Conservation (phyloP, 2,888 invertebrate species). For the Erannis defoliaria region DNA sequence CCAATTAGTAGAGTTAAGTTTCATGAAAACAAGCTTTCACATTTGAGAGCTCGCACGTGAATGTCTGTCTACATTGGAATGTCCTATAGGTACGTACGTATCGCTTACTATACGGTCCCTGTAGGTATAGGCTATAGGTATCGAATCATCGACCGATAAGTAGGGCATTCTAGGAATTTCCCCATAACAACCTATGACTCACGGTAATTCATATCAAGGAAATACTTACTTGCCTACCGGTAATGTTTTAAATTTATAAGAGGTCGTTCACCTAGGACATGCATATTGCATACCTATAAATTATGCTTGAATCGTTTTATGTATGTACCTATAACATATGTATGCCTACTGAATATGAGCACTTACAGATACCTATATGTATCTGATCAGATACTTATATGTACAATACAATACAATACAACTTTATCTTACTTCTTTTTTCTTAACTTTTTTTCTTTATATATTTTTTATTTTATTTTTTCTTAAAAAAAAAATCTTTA, state of each 20-base stretch:
- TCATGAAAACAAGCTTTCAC: constrained; percentile 5
- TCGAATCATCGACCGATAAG: constrained; percentile 34
- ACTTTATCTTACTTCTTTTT: no score
- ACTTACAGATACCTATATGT: neutral
- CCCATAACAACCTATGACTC: constrained; percentile 42
- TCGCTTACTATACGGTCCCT: neutral
- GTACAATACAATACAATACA: no score
- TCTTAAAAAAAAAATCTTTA: no score
- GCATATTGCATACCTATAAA: neutral
- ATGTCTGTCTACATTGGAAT: neutral
- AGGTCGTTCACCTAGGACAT: constrained; percentile 50
- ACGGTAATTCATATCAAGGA: constrained; percentile 41
- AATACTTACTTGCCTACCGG: constrained; percentile 26
- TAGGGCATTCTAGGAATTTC: constrained; percentile 38
- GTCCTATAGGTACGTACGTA: neutral
- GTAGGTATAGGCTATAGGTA: neutral
- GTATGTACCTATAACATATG: neutral
- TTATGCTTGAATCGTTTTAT: neutral
- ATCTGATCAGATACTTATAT: neutral
- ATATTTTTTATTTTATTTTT: no score
- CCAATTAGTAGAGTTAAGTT: neutral
- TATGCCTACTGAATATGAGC: constrained; percentile 13
- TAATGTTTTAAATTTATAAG: constrained; percentile 48
- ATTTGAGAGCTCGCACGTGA: neutral
- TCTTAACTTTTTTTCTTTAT: no score